A percentile compares a stretch with the other conserved stretches of the same genome.
phyloP scores from a whole-genome alignment of 64 coral and sea anemone genomes.

The Pocillopora damicornis region DNA sequence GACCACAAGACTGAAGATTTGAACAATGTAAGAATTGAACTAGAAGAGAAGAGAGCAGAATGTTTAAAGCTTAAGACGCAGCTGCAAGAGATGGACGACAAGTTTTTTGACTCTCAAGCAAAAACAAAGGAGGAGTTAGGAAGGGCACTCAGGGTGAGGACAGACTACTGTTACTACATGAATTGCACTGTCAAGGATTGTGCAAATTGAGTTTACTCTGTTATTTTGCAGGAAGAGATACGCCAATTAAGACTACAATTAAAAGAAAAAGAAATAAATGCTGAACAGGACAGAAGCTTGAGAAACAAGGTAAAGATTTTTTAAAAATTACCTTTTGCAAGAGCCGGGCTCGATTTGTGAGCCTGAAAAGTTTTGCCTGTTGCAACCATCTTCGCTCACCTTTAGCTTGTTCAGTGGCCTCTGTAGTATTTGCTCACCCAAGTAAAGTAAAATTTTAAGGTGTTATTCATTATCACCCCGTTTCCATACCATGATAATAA shows the following conservation, averaged over 20 bases:
- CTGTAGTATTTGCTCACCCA: no score
- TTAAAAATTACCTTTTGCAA: no score
- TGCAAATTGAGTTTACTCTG: not conserved
- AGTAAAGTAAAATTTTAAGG: no score
- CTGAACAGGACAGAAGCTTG: constrained; percentile 89
- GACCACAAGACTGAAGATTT: constrained; percentile 88
- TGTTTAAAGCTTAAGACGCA: constrained; percentile 83
- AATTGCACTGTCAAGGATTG: not conserved
- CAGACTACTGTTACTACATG: not conserved
- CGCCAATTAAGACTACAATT: constrained; percentile 84
- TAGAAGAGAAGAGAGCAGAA: constrained; percentile 91
- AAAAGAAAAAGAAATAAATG: constrained; percentile 87
- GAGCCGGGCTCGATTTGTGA: no score
- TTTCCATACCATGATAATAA: no score
- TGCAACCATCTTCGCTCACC: no score
- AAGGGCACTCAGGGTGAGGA: constrained; percentile 76
- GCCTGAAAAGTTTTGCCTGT: no score
- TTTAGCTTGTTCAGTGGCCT: no score
- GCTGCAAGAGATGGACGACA: constrained; percentile 96
- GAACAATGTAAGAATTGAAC: constrained; percentile 62
- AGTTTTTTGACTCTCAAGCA: constrained; percentile 92
- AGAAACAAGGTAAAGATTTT: constrained; percentile 67
- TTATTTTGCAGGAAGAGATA: constrained; percentile 84
- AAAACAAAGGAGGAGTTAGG: constrained; percentile 95
- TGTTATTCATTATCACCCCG: no score